Evolutionary conservation across 2,888 invertebrate genomes (phyloP), one percentile per base, ranked within the genome.

Genomic region (Cheilosia pagana): DNA sequence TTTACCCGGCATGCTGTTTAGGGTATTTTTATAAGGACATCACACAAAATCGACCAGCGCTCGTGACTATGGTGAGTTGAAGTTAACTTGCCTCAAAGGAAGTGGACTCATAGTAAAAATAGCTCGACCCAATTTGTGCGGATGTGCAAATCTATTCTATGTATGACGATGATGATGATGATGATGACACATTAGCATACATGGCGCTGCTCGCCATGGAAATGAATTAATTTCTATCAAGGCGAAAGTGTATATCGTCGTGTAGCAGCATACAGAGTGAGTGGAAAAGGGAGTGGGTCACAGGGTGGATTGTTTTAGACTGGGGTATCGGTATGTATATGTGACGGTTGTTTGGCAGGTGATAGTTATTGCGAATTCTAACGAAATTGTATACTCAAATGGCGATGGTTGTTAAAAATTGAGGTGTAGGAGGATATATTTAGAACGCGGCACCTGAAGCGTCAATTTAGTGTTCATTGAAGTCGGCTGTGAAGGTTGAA

Each of bases 51-150:
- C 70, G 71, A 70, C 62, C 70, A 8, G 8, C 0, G 28, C 28
- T 28, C 0, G 8, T 28, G 28, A 8, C 19, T 3, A 31, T 76
- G 67, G 74, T 50, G 72, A 65, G 70, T 52, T 76, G 41, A 41
- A 53, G 59, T 78, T 74, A 48, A 62, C 85, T 75, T 81, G 75
- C 65, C 76, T 71, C 70, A 85, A 76, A 71, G 85, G 85, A 76
- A 76, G 74, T 81, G 81, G 75, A 79, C 75, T 70, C 45, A 35
- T 65, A 63, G 79, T 85, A 85, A 85, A 85, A 85, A 85, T 85
- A 85, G 85, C 85, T 81, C 81, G 85, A 85, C 85, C 85, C 85
- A 85, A 81, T 85, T 85, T 81, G 62, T 79, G 78, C 79, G 85
- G 85, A 85, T 81, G 75, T 81, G 75, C 71, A 78, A 57, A 75